Percentiles rank a stretch among this genome's conserved stretches.
These are phyloP conservation scores for Trichopoda pennipes DNA, from an alignment of 2,888 invertebrate genomes.

Conservation along the genomic window DNA sequence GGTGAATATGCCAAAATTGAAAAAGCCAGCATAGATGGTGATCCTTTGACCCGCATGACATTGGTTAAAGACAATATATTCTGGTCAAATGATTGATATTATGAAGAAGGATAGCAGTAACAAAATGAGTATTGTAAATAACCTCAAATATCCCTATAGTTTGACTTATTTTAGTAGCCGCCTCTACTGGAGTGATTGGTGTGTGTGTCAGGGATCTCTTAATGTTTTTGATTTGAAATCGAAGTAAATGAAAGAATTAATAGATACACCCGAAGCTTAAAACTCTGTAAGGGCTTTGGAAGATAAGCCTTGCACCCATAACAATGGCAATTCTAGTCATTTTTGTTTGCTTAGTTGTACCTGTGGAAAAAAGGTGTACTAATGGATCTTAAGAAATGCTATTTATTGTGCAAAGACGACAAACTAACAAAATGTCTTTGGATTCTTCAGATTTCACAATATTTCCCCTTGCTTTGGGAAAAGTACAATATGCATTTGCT, in stretches of 20 bases:
- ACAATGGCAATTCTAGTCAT: slow-evolving; percentile 94
- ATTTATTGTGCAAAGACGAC: slow-evolving; percentile 89
- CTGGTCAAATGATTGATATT: slow-evolving; percentile 96
- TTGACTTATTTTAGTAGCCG: slow-evolving; percentile 88
- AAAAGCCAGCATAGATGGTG: slow-evolving; percentile 94
- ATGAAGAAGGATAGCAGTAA: slow-evolving; percentile 93
- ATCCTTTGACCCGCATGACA: slow-evolving; percentile 86
- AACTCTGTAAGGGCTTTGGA: slow-evolving; percentile 93
- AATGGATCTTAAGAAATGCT: slow-evolving; percentile 89
- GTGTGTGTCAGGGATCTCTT: slow-evolving; percentile 85
- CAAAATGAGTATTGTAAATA: slow-evolving; percentile 86
- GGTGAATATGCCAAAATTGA: slow-evolving; percentile 96
- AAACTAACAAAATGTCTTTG: slow-evolving; percentile 91
- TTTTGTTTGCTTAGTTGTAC: slow-evolving; percentile 91
- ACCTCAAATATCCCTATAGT: slow-evolving; percentile 91
- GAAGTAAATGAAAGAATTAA: slow-evolving; percentile 83
- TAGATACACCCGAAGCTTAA: slow-evolving; percentile 87
- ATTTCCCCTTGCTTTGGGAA: slow-evolving; percentile 85
- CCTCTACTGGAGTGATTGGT: slow-evolving; percentile 96
- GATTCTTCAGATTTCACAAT: slow-evolving; percentile 93
- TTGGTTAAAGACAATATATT: slow-evolving; percentile 92
- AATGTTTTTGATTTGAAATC: slow-evolving; percentile 85
- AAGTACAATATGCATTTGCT: slow-evolving; percentile 90
- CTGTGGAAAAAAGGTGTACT: slow-evolving; percentile 86
- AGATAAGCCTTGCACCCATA: slow-evolving; percentile 86